Evolutionary conservation across 2,888 invertebrate genomes (phyloP).

Genomic region (Polyommatus icarus): DNA sequence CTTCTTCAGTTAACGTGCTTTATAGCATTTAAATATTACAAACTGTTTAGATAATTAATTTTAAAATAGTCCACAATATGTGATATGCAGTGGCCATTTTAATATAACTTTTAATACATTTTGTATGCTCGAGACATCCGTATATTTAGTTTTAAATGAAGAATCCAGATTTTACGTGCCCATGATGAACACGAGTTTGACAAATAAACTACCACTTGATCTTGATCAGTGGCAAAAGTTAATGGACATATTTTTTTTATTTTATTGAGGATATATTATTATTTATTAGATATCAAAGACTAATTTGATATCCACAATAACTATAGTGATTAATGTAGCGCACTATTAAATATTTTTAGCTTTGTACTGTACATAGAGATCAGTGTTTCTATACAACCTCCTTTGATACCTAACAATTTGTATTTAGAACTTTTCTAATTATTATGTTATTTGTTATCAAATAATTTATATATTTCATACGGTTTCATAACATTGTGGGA

Average conservation of each 20-base stretch:
- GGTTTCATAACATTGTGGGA: background rate
- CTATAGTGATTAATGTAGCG: conserved; percentile 51
- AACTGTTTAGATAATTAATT: conserved; percentile 37
- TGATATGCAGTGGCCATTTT: conserved; percentile 72
- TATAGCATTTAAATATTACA: conserved; percentile 24
- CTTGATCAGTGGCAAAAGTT: background rate
- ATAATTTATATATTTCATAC: conserved; percentile 18
- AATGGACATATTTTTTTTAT: background rate
- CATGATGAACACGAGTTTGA: background rate
- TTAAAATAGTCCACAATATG: conserved; percentile 53
- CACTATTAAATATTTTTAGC: conserved; percentile 62
- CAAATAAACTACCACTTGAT: background rate
- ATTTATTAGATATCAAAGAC: conserved; percentile 14
- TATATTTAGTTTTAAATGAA: conserved; percentile 26
- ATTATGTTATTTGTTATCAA: conserved; percentile 43
- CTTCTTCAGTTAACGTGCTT: conserved; percentile 23
- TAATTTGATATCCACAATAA: conserved; percentile 38
- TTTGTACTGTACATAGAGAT: conserved; percentile 74
- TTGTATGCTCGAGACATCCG: conserved; percentile 25
- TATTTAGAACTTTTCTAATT: conserved; percentile 68
- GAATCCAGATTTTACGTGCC: background rate
- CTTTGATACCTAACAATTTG: conserved; percentile 65
- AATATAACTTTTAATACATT: conserved; percentile 37
- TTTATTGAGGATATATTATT: conserved; percentile 4
- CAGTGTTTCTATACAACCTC: conserved; percentile 69